phyloP scores from a whole-genome alignment of 2,888 invertebrate genomes.

The Hydrotaea cyrtoneurina region DNA sequence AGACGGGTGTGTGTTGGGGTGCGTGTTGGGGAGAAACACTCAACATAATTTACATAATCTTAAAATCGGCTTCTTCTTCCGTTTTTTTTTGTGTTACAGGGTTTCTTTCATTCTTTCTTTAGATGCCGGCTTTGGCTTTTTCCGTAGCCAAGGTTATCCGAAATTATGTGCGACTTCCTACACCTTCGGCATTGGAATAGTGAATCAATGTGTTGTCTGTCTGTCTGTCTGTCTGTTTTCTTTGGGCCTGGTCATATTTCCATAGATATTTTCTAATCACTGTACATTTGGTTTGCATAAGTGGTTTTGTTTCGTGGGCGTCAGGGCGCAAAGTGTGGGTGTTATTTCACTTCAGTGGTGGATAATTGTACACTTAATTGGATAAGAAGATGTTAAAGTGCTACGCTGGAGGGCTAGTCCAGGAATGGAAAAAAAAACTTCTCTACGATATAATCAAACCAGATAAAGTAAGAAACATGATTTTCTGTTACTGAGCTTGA shows the following conservation, averaged over 20 bases:
- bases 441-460: too few relatives aligned
- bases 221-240: too few relatives aligned
- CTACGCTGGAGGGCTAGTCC: too few relatives aligned
- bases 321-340: neutral
- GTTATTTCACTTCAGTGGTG: neutral
- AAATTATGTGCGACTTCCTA: neutral
- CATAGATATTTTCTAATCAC: too few relatives aligned
- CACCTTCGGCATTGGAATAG: neutral
- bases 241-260: too few relatives aligned
- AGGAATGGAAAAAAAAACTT: too few relatives aligned
- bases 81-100: neutral
- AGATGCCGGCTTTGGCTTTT: neutral
- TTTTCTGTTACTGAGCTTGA: too few relatives aligned
- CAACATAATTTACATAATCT: conserved; percentile 26
- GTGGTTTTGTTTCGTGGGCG: too few relatives aligned
- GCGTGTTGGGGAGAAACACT: neutral
- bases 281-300: too few relatives aligned
- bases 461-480: too few relatives aligned
- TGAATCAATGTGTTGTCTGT: neutral
- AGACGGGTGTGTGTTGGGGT: neutral
- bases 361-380: neutral
- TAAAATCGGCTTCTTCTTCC: conserved; percentile 1
- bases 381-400: neutral
- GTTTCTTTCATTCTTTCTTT: neutral
- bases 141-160: neutral